Percentiles rank a stretch among this genome's conserved stretches.
phyloP scores from a whole-genome alignment of 2,113 vertebrate genomes.

The Mixornis gularis region DNA sequence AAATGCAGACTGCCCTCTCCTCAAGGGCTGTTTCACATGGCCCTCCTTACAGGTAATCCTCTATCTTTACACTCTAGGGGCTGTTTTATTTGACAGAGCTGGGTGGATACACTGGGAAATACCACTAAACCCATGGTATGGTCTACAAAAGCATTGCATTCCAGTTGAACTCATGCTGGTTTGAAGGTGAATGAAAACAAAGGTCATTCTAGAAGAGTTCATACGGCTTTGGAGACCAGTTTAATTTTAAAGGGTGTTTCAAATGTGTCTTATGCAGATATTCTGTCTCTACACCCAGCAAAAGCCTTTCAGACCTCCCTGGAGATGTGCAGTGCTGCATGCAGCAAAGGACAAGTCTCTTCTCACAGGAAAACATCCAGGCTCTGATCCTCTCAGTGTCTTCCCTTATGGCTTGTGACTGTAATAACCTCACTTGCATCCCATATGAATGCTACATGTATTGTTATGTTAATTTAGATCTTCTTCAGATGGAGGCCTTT shows the following conservation, averaged over 20 bases:
- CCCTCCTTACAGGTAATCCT: background rate
- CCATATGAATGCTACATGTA: accelerated
- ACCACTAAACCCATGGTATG: background rate
- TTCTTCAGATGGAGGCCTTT: background rate
- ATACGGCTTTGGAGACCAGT: background rate
- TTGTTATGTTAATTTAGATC: background rate
- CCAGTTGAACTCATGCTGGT: background rate
- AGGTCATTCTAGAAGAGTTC: background rate
- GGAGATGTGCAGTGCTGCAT: background rate
- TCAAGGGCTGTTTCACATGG: background rate
- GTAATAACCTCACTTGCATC: background rate
- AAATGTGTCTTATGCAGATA: accelerated
- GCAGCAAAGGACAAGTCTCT: background rate
- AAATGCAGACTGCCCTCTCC: background rate
- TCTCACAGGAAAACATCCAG: background rate
- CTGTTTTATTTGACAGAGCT: background rate
- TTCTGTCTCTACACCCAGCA: background rate
- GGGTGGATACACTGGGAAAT: background rate
- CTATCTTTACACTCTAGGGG: background rate
- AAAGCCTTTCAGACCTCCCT: background rate
- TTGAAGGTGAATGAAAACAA: background rate
- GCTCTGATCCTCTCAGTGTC: background rate
- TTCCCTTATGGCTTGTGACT: background rate
- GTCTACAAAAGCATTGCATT: background rate
- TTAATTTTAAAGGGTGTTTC: background rate